These are phyloP conservation scores for Plagiodera versicolora DNA, from an alignment of 2,888 invertebrate genomes.

Conservation along the genomic window DNA sequence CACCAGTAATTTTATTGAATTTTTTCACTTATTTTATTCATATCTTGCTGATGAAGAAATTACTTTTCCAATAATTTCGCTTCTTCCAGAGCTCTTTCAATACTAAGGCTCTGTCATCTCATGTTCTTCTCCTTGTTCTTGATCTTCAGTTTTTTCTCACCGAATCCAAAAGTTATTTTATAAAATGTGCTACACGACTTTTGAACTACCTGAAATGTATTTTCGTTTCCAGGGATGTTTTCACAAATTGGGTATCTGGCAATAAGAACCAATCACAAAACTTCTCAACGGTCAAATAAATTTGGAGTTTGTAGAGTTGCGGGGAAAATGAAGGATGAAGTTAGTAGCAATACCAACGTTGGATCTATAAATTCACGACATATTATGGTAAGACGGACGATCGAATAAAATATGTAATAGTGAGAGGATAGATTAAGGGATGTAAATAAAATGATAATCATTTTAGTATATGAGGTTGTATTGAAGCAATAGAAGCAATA, in stretches of 20 bases:
- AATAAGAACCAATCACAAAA: conserved; percentile 79
- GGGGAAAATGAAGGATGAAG: conserved; percentile 30
- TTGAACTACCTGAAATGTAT: conserved; percentile 23
- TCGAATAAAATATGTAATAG: conserved; percentile 36
- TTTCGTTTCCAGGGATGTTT: conserved; percentile 78
- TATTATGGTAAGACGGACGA: conserved; percentile 11
- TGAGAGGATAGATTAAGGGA: conserved; percentile 42
- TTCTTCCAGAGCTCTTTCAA: too few species aligned
- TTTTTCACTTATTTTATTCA: too few species aligned
- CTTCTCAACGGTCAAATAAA: conserved; percentile 79
- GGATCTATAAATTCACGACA: conserved; percentile 22
- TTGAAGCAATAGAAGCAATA: conserved; percentile 53
- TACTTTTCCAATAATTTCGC: too few species aligned
- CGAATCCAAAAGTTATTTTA: too few species aligned
- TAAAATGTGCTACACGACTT: too few species aligned
- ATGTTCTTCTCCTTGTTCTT: too few species aligned
- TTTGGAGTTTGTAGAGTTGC: conserved; percentile 29
- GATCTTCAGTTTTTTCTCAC: too few species aligned
- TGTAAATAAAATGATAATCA: conserved; percentile 53
- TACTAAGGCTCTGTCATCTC: too few species aligned
- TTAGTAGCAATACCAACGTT: conserved; percentile 44
- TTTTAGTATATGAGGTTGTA: conserved; percentile 49
- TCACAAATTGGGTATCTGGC: conserved; percentile 85
- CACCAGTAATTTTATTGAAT: too few species aligned
- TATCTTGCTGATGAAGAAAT: too few species aligned